Evolutionary conservation across 2,888 invertebrate genomes (phyloP), one percentile per base, ranked within the genome.

Genomic region (Lysandra coridon): DNA sequence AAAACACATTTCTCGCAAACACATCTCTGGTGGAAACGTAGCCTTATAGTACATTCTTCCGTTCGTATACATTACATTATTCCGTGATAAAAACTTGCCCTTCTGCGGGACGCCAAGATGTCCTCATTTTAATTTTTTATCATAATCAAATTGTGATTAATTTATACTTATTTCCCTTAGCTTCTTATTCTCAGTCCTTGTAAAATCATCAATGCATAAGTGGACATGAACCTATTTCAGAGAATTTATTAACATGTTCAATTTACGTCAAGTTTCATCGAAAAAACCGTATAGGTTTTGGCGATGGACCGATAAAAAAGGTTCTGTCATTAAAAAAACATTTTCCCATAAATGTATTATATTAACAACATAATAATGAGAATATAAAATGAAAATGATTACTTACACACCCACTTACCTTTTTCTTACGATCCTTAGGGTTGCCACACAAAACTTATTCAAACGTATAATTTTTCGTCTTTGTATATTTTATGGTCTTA

Each of bases 331-430:
- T 74, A 74, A 74, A 44, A 74, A 74, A 44, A 40, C 23, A 44
- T 74, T 74, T 74, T 44, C 74, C 74, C 74, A 44, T 74, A 74
- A 74, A 44, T 33, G 69, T 69, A 69, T 69, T 37, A 69, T 44
- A 74, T 74, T 74, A 74, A 74, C 74, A 74, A 44, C 74, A 74
- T 74, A 44, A 74, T 74, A 44, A 74, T 74, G 74, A 74, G 74
- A 74, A 44, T 74, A 74, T 74, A 74, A 69, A 69, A 69, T 69
- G 69, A 69, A 69, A 69, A 74, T 74, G 3, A 74, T 74, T 44
- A 74, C 74, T 74, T 74, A 74, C 44, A 74, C 44, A 44, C 74
- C 74, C 44, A 74, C 74, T 74, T 74, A 74, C 74, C n/a, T 74
- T 73, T 73, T 73, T 40, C 40, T 44, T 44, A n/a, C 4, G 75